phyloP scores from a whole-genome alignment of 1,140 invertebrate species.

The Lineus longissimus region DNA sequence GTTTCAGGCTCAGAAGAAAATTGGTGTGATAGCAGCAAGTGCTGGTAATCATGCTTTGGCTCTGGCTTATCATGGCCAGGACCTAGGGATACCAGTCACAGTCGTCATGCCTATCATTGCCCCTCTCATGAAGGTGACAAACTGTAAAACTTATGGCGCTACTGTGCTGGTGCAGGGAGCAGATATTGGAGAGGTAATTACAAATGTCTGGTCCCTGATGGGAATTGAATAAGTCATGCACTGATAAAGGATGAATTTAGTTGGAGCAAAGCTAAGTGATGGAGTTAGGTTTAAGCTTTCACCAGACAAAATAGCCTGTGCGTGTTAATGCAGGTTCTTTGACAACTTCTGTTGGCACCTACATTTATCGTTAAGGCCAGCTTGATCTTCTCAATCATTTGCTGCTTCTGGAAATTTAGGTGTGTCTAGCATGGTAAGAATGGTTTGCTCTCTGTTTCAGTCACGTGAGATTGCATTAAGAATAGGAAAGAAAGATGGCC shows the following conservation, averaged over 20 bases:
- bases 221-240: no score
- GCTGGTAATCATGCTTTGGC: slow-evolving; percentile 89
- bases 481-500: slow-evolving; percentile 66
- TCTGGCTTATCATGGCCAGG: slow-evolving; percentile 79
- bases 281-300: no score
- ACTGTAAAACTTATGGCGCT: slow-evolving; percentile 78
- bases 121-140: slow-evolving; percentile 82
- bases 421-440: no score
- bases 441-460: slow-evolving; percentile 33
- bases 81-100: slow-evolving; percentile 76
- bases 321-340: no score
- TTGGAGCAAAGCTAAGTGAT: no score
- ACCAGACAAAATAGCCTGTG: no score
- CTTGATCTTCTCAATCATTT: no score
- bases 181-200: slow-evolving; percentile 71
- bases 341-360: no score
- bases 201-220: background rate
- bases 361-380: no score
- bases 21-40: slow-evolving; percentile 86
- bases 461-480: slow-evolving; percentile 74
- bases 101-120: slow-evolving; percentile 83
- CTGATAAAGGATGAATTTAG: no score
- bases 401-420: no score
- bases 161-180: slow-evolving; percentile 77
- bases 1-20: slow-evolving; percentile 63